Evolutionary conservation across 2,888 invertebrate genomes (phyloP), one percentile per base, ranked within the genome.

Genomic region (Drosophila cognata): DNA sequence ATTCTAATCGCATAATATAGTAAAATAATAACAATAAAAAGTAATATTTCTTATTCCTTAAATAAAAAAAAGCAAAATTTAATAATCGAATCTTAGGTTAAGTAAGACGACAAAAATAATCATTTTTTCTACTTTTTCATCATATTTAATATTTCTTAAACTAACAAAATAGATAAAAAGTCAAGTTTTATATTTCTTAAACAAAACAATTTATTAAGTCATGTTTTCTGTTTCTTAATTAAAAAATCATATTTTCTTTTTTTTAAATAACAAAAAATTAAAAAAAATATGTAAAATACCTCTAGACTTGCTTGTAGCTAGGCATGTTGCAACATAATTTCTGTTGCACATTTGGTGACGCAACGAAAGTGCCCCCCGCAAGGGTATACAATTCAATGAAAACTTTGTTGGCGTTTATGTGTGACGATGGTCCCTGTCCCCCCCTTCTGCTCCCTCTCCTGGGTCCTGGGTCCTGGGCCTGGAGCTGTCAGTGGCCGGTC

Each of bases 361-460:
- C 16, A 55, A 36, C 11, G 25, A 18, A 25, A 25, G 35, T 36
- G 33, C 3, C 53, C 16, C 2, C 16, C 33, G 53, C 35, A 55
- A 55, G 53, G 25, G 53, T 55, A 55, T 33, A 35, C 25, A 55
- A 55, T 36, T 36, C 36, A 36, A 55, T 28, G 18, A 55, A 69
- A 67, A 69, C 67, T 67, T 67, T 70, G 36, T n/a, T 38, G 68
- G 38, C 68, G 66, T 67, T 66, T 53, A 46, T 16, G 46, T 46
- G 46, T 46, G 46, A 21, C 46, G 46, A 13, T 46, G 46, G 25
- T 46, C 16, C 8, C 25, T 7, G 13, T 16, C 25, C 16, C 21
- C 21, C 25, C 4, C 25, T 13, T 1, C 8, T 25, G 46, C 46
- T 46, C 46, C 46, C 21, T 25, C 46, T 46, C 46, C 25, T 16